These are phyloP conservation scores for Daboia siamensis DNA, from an alignment of 2,113 vertebrate species.

Conservation along the genomic window DNA sequence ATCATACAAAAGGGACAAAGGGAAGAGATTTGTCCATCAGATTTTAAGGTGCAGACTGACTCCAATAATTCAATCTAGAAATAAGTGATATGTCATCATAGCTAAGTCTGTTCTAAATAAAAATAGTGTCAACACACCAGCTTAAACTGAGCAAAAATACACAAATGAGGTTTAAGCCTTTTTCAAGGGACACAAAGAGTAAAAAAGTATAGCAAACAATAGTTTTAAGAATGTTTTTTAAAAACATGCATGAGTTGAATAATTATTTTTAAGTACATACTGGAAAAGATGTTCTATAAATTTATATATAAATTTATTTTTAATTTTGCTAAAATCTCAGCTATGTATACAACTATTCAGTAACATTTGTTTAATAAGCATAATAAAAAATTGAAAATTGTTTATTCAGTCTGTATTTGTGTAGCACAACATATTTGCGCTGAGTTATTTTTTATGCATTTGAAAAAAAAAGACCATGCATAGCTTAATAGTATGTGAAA, in stretches of 20 bases:
- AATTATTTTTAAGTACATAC: neutral
- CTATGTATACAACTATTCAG: neutral
- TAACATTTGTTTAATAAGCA: neutral
- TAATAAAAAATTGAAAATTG: neutral
- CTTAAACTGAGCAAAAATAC: too few relatives aligned
- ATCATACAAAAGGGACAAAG: neutral
- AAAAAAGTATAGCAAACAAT: neutral
- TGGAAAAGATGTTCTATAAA: neutral
- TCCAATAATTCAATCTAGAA: neutral
- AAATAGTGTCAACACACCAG: too few relatives aligned
- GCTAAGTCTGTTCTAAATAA: neutral
- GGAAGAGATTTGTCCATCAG: neutral
- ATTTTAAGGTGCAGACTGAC: neutral
- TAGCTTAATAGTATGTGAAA: neutral
- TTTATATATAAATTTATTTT: neutral
- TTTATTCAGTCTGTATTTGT: neutral
- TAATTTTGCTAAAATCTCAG: neutral
- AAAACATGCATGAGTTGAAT: neutral
- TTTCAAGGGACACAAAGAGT: neutral
- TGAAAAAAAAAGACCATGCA: neutral
- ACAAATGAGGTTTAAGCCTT: neutral
- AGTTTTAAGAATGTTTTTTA: neutral
- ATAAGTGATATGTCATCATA: neutral
- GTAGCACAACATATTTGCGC: neutral
- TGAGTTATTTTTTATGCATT: neutral